Conservation (phyloP, 1,140 invertebrate genomes). For the Rhyacophila brunnea region DNA sequence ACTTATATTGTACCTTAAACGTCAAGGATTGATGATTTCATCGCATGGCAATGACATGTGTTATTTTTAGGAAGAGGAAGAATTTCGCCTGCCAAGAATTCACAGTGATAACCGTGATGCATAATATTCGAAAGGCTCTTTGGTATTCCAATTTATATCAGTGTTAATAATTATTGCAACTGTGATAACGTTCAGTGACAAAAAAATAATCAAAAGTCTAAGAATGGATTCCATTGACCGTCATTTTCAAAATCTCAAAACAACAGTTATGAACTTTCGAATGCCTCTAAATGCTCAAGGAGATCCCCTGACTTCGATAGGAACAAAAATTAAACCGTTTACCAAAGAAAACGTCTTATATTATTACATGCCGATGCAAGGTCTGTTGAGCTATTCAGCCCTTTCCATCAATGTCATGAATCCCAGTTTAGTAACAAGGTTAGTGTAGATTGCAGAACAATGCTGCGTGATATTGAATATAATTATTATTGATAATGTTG, state of each 20-base stretch:
- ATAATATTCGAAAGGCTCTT: too few relatives aligned
- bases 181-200: slow-evolving; percentile 16
- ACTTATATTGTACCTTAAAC: too few relatives aligned
- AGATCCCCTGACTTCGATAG: slow-evolving; percentile 18
- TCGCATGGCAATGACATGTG: too few relatives aligned
- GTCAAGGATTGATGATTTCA: too few relatives aligned
- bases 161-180: neutral
- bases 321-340: slow-evolving; percentile 46
- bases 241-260: slow-evolving; percentile 18
- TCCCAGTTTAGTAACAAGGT: slow-evolving; percentile 51
- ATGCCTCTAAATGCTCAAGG: slow-evolving; percentile 7
- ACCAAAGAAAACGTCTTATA: slow-evolving; percentile 51
- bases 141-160: too few relatives aligned
- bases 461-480: neutral
- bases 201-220: too few relatives aligned
- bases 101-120: too few relatives aligned
- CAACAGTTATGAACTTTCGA: slow-evolving; percentile 12
- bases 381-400: slow-evolving; percentile 51
- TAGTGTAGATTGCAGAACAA: slow-evolving; percentile 13
- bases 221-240: slow-evolving; percentile 17
- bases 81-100: too few relatives aligned
- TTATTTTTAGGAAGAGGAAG: too few relatives aligned
- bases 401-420: slow-evolving; percentile 54
- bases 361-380: slow-evolving; percentile 53
- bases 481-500: slow-evolving; percentile 8